Evolutionary conservation across 1,140 invertebrate genomes (phyloP), one percentile per base, ranked within the genome.

Genomic region (Tetramorium simillimum): DNA sequence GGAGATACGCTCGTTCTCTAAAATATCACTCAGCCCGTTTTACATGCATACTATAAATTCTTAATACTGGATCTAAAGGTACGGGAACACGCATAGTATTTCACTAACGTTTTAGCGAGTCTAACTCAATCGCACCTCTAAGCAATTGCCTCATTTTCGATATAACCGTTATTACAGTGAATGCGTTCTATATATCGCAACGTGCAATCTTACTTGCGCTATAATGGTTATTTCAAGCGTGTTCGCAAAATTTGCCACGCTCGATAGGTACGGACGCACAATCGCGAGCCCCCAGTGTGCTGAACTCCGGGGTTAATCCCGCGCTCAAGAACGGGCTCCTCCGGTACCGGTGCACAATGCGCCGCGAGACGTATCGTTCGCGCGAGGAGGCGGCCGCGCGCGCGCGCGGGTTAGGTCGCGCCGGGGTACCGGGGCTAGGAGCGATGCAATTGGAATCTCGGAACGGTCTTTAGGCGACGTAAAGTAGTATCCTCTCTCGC

Each of bases 401-500:
- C 43, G 77, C 43, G 33, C 40, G 77, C 77, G 51, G 24, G 9
- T 65, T 40, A 65, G 75, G 76, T 65, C 76, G 65, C 78, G 78
- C 33, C 49, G 51, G 18, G 78, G 16, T 70, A 46, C 37, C 46
- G 12, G 51, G 18, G 51, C 67, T 82, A 84, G n/a, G 24, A 58
- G 53, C 53, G 80, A 46, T 70, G 69, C 80, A 73, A 84, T 84
- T 84, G 80, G 80, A 84, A 84, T 84, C 80, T 60, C 69, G 53
- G 40, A 33, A 73, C 69, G 80, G 80, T 84, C 80, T 84, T 84
- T 84, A 84, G 80, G 80, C 69, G 69, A 84, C 69, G 80, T 84
- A 84, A 84, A 84, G 80, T 73, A 93, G 90, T 93, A 93, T 91
- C 87, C 90, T 93, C 89, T 28, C 60, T 18, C 58, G 76, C 40